Conservation (phyloP, 2,888 invertebrate genomes). For the Caenorhabditis becei region DNA sequence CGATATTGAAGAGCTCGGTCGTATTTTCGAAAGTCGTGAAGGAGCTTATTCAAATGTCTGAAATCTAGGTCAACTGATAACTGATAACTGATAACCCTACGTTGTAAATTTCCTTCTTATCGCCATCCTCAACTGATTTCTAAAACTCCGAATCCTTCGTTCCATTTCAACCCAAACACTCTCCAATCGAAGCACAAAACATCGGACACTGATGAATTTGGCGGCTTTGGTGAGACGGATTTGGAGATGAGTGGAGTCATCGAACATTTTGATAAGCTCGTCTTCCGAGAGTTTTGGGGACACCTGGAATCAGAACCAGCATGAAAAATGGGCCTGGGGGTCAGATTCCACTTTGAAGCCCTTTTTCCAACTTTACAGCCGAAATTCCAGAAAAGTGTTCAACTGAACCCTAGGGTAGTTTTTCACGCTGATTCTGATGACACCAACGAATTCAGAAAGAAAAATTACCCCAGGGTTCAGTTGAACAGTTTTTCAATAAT, state of each 20-base stretch:
- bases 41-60: conserved; percentile 58
- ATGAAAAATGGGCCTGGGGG: too few relatives aligned
- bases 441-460: too few relatives aligned
- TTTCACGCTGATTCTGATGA: too few relatives aligned
- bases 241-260: conserved; percentile 55
- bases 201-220: conserved; percentile 35
- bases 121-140: conserved; percentile 58
- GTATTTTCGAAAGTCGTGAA: conserved; percentile 60
- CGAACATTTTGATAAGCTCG: conserved; percentile 55
- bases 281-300: conserved; percentile 47
- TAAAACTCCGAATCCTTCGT: conserved; percentile 44
- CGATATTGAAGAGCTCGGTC: conserved; percentile 74
- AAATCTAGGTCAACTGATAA: too few relatives aligned
- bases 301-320: conserved; percentile 2
- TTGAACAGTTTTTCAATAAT: too few relatives aligned
- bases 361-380: too few relatives aligned
- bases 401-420: too few relatives aligned
- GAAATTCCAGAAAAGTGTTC: too few relatives aligned
- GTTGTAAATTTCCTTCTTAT: conserved; percentile 54
- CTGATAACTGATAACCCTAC: conserved; percentile 5
- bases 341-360: too few relatives aligned
- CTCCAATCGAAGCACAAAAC: conserved; percentile 50
- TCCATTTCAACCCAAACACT: conserved; percentile 57
- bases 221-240: conserved; percentile 47
- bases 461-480: too few relatives aligned